Evolutionary conservation across 2,888 invertebrate genomes (phyloP).

Genomic region (Anoncus sp.): DNA sequence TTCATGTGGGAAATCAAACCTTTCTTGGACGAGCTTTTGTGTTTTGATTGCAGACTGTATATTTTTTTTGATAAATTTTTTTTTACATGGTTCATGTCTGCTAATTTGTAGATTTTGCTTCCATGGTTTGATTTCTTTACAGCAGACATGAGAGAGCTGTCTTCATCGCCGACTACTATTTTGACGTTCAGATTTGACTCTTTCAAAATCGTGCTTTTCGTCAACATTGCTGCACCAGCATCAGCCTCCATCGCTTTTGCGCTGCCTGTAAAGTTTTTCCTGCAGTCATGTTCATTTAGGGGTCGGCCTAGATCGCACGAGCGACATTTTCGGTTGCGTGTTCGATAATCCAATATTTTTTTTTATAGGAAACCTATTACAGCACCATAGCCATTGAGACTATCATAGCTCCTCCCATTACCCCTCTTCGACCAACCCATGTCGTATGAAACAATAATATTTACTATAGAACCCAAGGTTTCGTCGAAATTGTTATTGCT

Average conservation of each 20-base stretch:
- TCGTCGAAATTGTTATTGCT: conserved; percentile 34
- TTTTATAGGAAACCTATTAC: conserved; percentile 35
- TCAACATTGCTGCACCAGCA: conserved; percentile 74
- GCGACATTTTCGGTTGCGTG: conserved; percentile 40
- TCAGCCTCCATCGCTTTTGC: conserved; percentile 67
- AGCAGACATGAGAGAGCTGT: conserved; percentile 65
- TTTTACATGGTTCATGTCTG: conserved; percentile 39
- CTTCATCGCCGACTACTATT: conserved; percentile 70
- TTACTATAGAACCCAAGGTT: conserved; percentile 17
- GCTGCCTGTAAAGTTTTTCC: conserved; percentile 59
- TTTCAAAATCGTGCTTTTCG: conserved; percentile 64
- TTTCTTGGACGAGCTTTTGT: conserved; percentile 14
- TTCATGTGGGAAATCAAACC: conserved; percentile 25
- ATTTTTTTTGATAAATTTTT: conserved; percentile 20
- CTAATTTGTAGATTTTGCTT: conserved; percentile 33
- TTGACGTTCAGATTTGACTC: conserved; percentile 62
- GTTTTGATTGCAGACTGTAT: conserved; percentile 32
- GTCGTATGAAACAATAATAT: conserved; percentile 48
- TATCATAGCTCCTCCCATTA: too few species aligned
- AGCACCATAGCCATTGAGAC: conserved; percentile 55
- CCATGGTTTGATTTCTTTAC: conserved; percentile 30
- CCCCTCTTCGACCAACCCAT: conserved; percentile 46
- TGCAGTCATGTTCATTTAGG: conserved; percentile 59
- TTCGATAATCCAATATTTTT: conserved; percentile 44
- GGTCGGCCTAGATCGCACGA: conserved; percentile 66